Evolutionary conservation across 2,797 vertebrate species (phyloP).

Genomic region (Enteromius trimaculatus): DNA sequence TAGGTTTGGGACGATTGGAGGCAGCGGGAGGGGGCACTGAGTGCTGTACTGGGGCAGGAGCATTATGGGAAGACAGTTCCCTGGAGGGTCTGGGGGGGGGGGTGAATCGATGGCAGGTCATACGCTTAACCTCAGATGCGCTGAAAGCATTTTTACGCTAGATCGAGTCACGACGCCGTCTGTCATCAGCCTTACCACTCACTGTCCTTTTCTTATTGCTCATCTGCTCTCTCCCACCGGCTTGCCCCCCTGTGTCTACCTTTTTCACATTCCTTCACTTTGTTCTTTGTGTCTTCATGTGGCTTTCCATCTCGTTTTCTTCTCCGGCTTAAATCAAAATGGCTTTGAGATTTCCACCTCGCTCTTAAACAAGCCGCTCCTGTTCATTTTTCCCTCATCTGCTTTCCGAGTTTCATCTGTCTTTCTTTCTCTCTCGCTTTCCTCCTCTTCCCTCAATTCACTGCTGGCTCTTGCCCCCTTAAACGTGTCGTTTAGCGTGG

Average conservation of each 20-base stretch:
- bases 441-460: slow-evolving; percentile 48
- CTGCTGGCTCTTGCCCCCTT: slow-evolving; percentile 71
- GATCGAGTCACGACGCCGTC: slow-evolving; percentile 73
- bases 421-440: slow-evolving; percentile 29
- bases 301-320: not conserved
- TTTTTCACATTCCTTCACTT: slow-evolving; percentile 45
- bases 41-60: slow-evolving; percentile 19
- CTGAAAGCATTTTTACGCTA: slow-evolving; percentile 75
- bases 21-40: not conserved
- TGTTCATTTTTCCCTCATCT: slow-evolving; percentile 29
- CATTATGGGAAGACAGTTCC: slow-evolving; percentile 52
- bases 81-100: slow-evolving; percentile 14
- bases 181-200: slow-evolving; percentile 63
- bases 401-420: slow-evolving; percentile 1
- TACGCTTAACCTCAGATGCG: slow-evolving; percentile 69
- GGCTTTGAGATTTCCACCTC: not conserved
- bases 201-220: slow-evolving; percentile 55
- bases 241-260: slow-evolving; percentile 47
- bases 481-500: slow-evolving; percentile 81
- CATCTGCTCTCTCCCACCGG: not conserved
- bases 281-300: slow-evolving; percentile 15
- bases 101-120: slow-evolving; percentile 71
- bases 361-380: slow-evolving; percentile 45
- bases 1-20: slow-evolving; percentile 41
- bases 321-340: slow-evolving; percentile 15